A percentile compares a stretch with the other conserved stretches of the same genome.
Conservation (phyloP, 2,888 invertebrate genomes). For the Candidula unifasciata region DNA sequence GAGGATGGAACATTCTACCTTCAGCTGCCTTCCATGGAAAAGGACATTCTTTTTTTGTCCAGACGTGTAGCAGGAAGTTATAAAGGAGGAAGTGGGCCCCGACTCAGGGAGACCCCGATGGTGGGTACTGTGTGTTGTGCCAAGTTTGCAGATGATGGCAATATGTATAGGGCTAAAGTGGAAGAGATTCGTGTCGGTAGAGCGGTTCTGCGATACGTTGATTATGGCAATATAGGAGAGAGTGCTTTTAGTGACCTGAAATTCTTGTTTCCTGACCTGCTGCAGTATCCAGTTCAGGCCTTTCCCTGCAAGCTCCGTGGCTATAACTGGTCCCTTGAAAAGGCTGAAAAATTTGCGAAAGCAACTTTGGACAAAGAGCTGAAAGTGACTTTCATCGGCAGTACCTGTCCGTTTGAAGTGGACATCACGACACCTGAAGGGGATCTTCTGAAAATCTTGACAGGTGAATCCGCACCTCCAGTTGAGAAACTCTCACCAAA, state of each 20-base stretch:
- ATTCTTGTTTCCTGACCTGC: conserved; percentile 51
- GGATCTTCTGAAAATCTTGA: conserved; percentile 39
- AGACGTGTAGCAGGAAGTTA: conserved; percentile 59
- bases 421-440: conserved; percentile 45
- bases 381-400: conserved; percentile 41
- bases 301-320: conserved; percentile 52
- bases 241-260: conserved; percentile 49
- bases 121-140: conserved; percentile 63
- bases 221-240: conserved; percentile 72
- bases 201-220: conserved; percentile 66
- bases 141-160: conserved; percentile 66
- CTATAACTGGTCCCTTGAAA: conserved; percentile 40
- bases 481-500: conserved; percentile 25
- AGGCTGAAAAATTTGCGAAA: conserved; percentile 46
- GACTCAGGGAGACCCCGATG: conserved; percentile 52
- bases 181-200: conserved; percentile 49
- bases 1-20: conserved; percentile 63
- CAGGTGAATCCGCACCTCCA: conserved; percentile 20
- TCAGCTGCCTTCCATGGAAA: conserved; percentile 59
- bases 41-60: conserved; percentile 50
- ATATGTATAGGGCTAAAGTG: conserved; percentile 69
- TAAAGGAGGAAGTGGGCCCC: conserved; percentile 44
- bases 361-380: conserved; percentile 49
- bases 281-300: conserved; percentile 52
- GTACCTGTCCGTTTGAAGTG: conserved; percentile 36